Percentiles rank a stretch among this genome's conserved stretches.
These are phyloP conservation scores for Muscina levida DNA, from an alignment of 2,888 invertebrate genomes.

Conservation along the genomic window DNA sequence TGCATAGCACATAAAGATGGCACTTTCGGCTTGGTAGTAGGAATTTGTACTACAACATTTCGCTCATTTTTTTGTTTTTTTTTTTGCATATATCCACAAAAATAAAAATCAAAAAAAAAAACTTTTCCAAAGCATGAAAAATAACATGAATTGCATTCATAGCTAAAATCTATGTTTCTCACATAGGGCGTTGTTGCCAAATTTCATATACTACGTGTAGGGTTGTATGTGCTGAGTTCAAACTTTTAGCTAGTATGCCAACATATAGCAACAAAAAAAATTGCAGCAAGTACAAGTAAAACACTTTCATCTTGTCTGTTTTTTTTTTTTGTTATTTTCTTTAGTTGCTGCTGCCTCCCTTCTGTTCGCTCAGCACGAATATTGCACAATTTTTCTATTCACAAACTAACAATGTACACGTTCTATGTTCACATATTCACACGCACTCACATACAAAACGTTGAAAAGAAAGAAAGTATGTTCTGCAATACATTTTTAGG, in stretches of 20 bases:
- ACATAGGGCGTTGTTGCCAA: conserved; percentile 15
- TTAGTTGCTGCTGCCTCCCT: not conserved
- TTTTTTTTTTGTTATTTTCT: conserved; percentile 9
- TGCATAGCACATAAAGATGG: no score
- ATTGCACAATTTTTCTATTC: conserved; percentile 22
- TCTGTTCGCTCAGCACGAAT: not conserved
- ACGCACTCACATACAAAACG: not conserved
- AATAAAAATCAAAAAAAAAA: no score
- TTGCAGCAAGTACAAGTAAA: conserved; percentile 31
- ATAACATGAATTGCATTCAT: conserved; percentile 49
- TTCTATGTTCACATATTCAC: not conserved
- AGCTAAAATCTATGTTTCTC: conserved; percentile 19
- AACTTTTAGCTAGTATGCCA: conserved; percentile 2
- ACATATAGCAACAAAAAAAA: conserved; percentile 2
- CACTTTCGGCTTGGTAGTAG: no score
- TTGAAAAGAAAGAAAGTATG: not conserved
- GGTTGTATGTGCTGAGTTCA: not conserved
- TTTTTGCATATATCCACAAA: not conserved
- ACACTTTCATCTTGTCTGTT: conserved; percentile 58
- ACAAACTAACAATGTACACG: not conserved
- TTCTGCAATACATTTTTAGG: conserved; percentile 10
- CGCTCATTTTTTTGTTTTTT: no score
- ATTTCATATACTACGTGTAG: conserved; percentile 5
- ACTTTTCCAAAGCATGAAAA: no score
- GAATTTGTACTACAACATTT: no score